Evolutionary conservation across 2,888 invertebrate genomes (phyloP), one percentile per base, ranked within the genome.

Genomic region (Amiota minor): DNA sequence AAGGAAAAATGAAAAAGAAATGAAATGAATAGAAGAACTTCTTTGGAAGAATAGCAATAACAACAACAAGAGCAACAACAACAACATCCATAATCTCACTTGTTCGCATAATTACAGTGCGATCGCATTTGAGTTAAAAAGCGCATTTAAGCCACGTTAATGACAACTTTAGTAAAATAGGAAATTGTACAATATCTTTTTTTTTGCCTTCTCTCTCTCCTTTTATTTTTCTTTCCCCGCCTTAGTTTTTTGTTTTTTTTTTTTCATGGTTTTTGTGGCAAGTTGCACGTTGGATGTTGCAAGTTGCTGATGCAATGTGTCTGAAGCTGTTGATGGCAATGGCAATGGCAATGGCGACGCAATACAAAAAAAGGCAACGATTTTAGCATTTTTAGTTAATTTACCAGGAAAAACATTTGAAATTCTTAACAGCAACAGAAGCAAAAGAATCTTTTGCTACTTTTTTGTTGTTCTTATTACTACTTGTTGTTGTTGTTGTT

Each of bases 351-450:
- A 59, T 20, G 53, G 47, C 50, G 67, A 53, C 67, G 67, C 35
- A 35, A 35, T 35, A 53, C 67, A 68, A 68, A 68, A 68, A 50
- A 50, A 68, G 35, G 67, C 81, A 78, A 78, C 85, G 82, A 86
- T 87, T 87, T 88, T 78, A 87, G 80, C 83, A 87, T 87, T 88
- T 88, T 88, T 87, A 87, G 87, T 88, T 86, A 87, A 87, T 88
- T 88, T 87, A 86, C 83, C 82, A 82, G 78, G 49, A 50, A 81
- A 80, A 80, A 81, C 81, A 83, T 86, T 86, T 83, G 82, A 77
- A 82, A 88, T 88, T 86, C 85, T 86, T 81, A 68, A 68, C 67
- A 68, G 67, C 50, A 20, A 20, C 59, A 78, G 79, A 76, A 76
- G 77, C 74, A 56, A 18, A 18, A 71, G 64, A 70, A 47, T 56